Conservation (phyloP, 2,888 invertebrate genomes). For the Drosophila maculinotata region DNA sequence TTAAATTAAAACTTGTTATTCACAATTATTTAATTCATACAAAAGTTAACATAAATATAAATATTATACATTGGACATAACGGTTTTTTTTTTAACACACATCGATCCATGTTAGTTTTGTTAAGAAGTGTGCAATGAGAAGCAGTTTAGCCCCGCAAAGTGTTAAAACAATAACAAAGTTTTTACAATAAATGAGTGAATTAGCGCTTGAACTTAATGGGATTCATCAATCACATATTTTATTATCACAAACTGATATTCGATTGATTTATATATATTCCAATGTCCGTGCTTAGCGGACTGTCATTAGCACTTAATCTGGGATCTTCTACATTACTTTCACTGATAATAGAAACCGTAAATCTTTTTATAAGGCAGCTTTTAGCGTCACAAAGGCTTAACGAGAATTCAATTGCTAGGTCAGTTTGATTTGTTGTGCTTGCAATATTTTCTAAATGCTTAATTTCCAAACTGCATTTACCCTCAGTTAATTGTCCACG, state of each 20-base stretch:
- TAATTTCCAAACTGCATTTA: slow-evolving; percentile 43
- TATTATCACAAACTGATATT: slow-evolving; percentile 41
- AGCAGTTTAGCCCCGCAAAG: too few relatives aligned
- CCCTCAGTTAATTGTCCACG: slow-evolving; percentile 65
- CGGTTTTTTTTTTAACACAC: too few relatives aligned
- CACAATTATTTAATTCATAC: slow-evolving; percentile 24
- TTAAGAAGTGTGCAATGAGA: too few relatives aligned
- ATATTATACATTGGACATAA: too few relatives aligned
- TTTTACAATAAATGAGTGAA: too few relatives aligned
- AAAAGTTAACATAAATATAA: background rate
- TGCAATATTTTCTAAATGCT: slow-evolving; percentile 1
- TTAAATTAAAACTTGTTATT: slow-evolving; percentile 20
- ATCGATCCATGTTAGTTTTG: too few relatives aligned
- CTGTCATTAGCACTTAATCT: slow-evolving; percentile 1
- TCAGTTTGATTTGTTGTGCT: slow-evolving; percentile 1
- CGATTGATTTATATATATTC: slow-evolving; percentile 47
- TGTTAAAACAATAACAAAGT: too few relatives aligned
- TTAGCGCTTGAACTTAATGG: too few relatives aligned
- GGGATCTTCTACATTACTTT: slow-evolving; percentile 9
- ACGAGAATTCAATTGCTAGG: slow-evolving; percentile 56
- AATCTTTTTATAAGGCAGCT: slow-evolving; percentile 77
- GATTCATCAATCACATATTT: background rate
- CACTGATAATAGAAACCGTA: slow-evolving; percentile 52
- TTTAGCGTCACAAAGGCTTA: slow-evolving; percentile 75
- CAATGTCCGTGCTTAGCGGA: slow-evolving; percentile 33